Evolutionary conservation across 2,888 invertebrate genomes (phyloP).

Genomic region (Hoplodrina ambigua): DNA sequence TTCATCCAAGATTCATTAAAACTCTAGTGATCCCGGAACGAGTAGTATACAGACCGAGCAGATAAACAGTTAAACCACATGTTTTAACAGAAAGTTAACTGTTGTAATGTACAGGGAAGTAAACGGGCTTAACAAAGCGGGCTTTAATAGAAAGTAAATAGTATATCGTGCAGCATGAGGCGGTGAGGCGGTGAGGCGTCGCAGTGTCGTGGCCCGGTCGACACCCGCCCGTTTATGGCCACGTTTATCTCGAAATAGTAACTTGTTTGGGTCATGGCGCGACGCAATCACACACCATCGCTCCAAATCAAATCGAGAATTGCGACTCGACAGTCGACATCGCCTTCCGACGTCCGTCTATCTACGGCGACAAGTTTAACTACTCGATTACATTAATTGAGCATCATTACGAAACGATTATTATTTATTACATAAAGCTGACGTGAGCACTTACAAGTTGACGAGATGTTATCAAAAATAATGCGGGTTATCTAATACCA

Average conservation of each 20-base stretch:
- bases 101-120: conserved; percentile 55
- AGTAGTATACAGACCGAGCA: neutral
- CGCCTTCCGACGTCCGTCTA: conserved; percentile 54
- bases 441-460: conserved; percentile 62
- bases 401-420: conserved; percentile 12
- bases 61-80: conserved; percentile 46
- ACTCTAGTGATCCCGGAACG: conserved; percentile 5
- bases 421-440: conserved; percentile 35
- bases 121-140: conserved; percentile 65
- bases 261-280: conserved; percentile 87
- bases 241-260: conserved; percentile 89
- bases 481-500: conserved; percentile 61
- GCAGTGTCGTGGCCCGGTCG: conserved; percentile 73
- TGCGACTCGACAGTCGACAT: conserved; percentile 64
- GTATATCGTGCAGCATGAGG: conserved; percentile 47
- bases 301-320: conserved; percentile 83
- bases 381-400: conserved; percentile 53
- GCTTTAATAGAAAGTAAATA: conserved; percentile 82
- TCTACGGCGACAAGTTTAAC: conserved; percentile 44
- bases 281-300: conserved; percentile 86
- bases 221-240: conserved; percentile 85
- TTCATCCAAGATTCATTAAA: conserved; percentile 30
- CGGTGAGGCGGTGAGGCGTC: conserved; percentile 69
- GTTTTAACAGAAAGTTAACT: conserved; percentile 54
- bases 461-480: conserved; percentile 64